Conservation (phyloP, 2,888 invertebrate species). For the Orthonychiurus folsomi region DNA sequence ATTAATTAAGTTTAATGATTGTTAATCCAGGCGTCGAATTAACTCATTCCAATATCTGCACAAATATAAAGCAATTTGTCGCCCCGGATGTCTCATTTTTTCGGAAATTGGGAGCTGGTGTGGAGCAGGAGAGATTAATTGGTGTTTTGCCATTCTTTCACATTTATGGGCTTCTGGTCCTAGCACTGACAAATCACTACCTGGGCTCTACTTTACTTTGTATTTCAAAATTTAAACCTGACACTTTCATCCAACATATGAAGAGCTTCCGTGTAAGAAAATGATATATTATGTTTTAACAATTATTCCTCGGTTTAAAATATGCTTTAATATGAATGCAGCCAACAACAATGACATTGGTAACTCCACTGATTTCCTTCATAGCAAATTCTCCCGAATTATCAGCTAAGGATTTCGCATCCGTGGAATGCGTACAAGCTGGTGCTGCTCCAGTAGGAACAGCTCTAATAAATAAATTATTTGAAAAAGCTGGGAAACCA, state of each 20-base stretch:
- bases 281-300: constrained; percentile 2
- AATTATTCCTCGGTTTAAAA: background rate
- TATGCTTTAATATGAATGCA: background rate
- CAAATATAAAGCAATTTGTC: constrained; percentile 12
- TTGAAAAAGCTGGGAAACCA: constrained; percentile 44
- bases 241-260: background rate
- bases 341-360: constrained; percentile 46
- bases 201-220: too few relatives aligned
- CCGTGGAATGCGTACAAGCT: constrained; percentile 55
- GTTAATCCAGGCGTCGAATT: constrained; percentile 12
- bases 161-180: constrained; percentile 66
- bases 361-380: constrained; percentile 67
- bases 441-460: constrained; percentile 55
- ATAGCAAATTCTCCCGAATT: constrained; percentile 61
- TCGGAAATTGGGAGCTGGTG: background rate
- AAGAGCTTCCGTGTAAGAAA: background rate
- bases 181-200: too few relatives aligned
- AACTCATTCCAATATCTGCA: constrained; percentile 12
- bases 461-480: constrained; percentile 52
- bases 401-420: constrained; percentile 56
- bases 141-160: constrained; percentile 34
- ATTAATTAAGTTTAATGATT: too few relatives aligned
- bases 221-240: background rate
- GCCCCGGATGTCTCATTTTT: constrained; percentile 59
- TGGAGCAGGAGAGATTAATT: constrained; percentile 21